These are phyloP conservation scores for Delichon dasypus DNA, from an alignment of 2,797 vertebrate genomes.

Conservation along the genomic window DNA sequence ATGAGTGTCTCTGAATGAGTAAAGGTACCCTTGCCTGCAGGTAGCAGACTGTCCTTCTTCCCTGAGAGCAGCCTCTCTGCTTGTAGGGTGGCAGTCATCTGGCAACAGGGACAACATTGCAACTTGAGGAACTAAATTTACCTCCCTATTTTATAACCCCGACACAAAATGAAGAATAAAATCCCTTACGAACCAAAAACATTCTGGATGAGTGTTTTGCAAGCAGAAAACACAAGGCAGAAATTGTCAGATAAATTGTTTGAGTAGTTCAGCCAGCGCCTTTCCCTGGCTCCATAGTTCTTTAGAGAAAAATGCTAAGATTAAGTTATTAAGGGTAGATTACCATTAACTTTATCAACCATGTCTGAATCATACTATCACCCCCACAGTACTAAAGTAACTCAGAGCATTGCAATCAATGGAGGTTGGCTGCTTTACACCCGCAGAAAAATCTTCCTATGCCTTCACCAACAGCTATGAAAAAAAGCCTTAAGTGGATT, in stretches of 20 bases:
- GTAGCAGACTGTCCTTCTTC: not conserved
- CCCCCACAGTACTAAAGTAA: not conserved
- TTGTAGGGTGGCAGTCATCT: not conserved
- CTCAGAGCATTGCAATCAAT: not conserved
- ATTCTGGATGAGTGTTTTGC: not conserved
- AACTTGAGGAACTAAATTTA: not conserved
- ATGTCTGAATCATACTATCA: conserved; percentile 6
- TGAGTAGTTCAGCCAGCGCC: not conserved
- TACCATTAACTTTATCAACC: not conserved
- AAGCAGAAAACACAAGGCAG: not conserved
- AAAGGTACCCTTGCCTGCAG: not conserved
- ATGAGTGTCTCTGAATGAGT: not conserved
- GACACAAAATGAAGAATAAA: not conserved
- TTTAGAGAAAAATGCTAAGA: not conserved
- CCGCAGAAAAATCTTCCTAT: not conserved
- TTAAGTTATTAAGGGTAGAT: conserved; percentile 10
- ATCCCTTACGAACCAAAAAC: not conserved
- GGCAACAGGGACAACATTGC: not conserved
- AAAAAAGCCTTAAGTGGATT: conserved; percentile 14
- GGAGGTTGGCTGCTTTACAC: not conserved
- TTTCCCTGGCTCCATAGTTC: not conserved
- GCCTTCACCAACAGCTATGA: not conserved
- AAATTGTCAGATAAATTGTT: not conserved
- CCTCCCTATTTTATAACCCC: not conserved
- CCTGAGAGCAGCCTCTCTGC: not conserved